Percentiles rank a stretch among this genome's conserved stretches.
These are phyloP conservation scores for Drosophila ustulata DNA, from an alignment of 2,888 invertebrate species.

Conservation along the genomic window DNA sequence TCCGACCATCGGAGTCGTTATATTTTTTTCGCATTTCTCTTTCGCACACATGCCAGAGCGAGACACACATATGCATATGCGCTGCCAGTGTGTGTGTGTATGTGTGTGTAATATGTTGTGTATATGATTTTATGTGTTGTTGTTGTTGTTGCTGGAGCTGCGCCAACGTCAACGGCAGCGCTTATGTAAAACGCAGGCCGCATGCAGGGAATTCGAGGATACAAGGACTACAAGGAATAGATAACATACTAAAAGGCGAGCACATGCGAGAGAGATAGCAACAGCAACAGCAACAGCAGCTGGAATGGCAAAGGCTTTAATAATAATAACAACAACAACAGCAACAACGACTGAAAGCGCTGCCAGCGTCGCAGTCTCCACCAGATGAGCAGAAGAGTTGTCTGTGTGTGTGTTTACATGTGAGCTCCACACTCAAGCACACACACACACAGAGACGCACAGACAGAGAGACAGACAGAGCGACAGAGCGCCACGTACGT, in stretches of 20 bases:
- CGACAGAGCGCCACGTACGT: slow-evolving; percentile 55
- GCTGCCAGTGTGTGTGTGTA: slow-evolving; percentile 35
- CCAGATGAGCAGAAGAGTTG: slow-evolving; percentile 75
- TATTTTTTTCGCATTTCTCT: slow-evolving; percentile 67
- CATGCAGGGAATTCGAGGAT: slow-evolving; percentile 64
- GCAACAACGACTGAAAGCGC: slow-evolving; percentile 39
- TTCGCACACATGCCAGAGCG: slow-evolving; percentile 70
- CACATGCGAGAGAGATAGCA: slow-evolving; percentile 73
- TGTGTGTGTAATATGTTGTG: slow-evolving; percentile 75
- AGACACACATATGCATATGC: slow-evolving; percentile 57
- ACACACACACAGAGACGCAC: slow-evolving; percentile 23
- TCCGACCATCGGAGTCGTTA: slow-evolving; percentile 66
- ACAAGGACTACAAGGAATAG: slow-evolving; percentile 60
- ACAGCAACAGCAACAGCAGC: slow-evolving; percentile 42
- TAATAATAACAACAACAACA: slow-evolving; percentile 34
- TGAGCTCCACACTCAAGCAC: slow-evolving; percentile 50
- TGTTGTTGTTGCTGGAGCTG: slow-evolving; percentile 37
- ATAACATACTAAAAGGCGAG: slow-evolving; percentile 77
- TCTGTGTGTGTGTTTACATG: slow-evolving; percentile 53
- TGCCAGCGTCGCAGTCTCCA: slow-evolving; percentile 44
- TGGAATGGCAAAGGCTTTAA: slow-evolving; percentile 4
- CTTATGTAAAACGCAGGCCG: slow-evolving; percentile 60
- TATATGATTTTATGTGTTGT: slow-evolving; percentile 66
- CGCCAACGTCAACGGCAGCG: slow-evolving; percentile 46
- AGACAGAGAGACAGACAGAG: slow-evolving; percentile 33